phyloP scores from a whole-genome alignment of 2,888 invertebrate species.

The Herminia tarsipennalis region DNA sequence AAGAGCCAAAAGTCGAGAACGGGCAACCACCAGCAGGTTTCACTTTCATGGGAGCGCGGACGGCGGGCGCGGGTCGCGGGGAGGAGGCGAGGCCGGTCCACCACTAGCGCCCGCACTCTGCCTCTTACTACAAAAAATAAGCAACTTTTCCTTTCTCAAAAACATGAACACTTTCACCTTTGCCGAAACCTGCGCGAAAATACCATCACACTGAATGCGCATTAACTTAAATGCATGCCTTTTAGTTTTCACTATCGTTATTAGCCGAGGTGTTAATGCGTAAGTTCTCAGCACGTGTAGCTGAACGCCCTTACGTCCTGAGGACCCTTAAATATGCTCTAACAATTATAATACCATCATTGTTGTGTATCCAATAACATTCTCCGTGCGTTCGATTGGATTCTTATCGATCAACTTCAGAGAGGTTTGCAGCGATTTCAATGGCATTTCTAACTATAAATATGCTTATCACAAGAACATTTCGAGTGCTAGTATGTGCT shows the following conservation, averaged over 20 bases:
- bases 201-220: conserved; percentile 47
- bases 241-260: conserved; percentile 51
- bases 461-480: conserved; percentile 33
- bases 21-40: conserved; percentile 61
- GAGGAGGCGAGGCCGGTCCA: conserved; percentile 16
- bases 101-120: conserved; percentile 64
- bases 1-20: conserved; percentile 37
- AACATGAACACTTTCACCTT: conserved; percentile 80
- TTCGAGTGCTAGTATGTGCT: conserved; percentile 8
- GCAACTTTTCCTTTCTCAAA: conserved; percentile 84
- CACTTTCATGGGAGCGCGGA: conserved; percentile 66
- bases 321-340: conserved; percentile 5
- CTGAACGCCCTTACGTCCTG: no score
- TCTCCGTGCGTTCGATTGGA: conserved; percentile 30
- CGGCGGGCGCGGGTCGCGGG: conserved; percentile 15
- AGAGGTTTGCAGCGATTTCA: conserved; percentile 30
- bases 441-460: conserved; percentile 41
- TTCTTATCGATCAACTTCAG: conserved; percentile 30
- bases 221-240: conserved; percentile 49
- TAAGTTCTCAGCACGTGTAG: no score
- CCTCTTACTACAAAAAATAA: conserved; percentile 76
- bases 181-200: conserved; percentile 72
- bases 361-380: conserved; percentile 26
- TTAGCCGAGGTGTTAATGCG: no score
- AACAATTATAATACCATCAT: conserved; percentile 7